A percentile compares a stretch with the other conserved stretches of the same genome.
Evolutionary conservation across 2,113 vertebrate genomes (phyloP).

Genomic region (Mus spicilegus): DNA sequence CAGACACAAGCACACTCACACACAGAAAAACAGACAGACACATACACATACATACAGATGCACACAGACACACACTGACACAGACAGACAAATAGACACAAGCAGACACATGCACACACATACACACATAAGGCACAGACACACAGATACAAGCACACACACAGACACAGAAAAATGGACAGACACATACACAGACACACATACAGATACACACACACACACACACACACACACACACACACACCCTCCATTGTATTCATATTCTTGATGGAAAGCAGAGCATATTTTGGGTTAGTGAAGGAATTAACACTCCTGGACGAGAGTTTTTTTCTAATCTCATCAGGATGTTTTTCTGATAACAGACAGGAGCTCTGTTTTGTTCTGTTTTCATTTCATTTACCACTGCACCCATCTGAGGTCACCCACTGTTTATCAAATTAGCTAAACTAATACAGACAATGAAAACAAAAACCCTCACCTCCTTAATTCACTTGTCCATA

Average conservation of each 20-base stretch:
- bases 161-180: too few relatives aligned
- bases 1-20: too few relatives aligned
- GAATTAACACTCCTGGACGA: not conserved
- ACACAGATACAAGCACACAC: not conserved
- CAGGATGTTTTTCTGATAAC: not conserved
- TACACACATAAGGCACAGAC: too few relatives aligned
- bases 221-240: not conserved
- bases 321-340: not conserved
- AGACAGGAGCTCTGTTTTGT: not conserved
- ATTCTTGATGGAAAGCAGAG: not conserved
- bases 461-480: not conserved
- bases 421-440: not conserved
- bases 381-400: slow-evolving; percentile 33
- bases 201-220: not conserved
- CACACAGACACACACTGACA: too few relatives aligned
- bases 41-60: too few relatives aligned
- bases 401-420: not conserved
- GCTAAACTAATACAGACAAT: not conserved
- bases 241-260: not conserved
- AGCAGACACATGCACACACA: not conserved
- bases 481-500: not conserved
- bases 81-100: not conserved
- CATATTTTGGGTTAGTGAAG: not conserved
- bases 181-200: too few relatives aligned
- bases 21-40: too few relatives aligned